Evolutionary conservation across 2,888 invertebrate genomes (phyloP), one percentile per base, ranked within the genome.

Genomic region (Geophilus truncorum): DNA sequence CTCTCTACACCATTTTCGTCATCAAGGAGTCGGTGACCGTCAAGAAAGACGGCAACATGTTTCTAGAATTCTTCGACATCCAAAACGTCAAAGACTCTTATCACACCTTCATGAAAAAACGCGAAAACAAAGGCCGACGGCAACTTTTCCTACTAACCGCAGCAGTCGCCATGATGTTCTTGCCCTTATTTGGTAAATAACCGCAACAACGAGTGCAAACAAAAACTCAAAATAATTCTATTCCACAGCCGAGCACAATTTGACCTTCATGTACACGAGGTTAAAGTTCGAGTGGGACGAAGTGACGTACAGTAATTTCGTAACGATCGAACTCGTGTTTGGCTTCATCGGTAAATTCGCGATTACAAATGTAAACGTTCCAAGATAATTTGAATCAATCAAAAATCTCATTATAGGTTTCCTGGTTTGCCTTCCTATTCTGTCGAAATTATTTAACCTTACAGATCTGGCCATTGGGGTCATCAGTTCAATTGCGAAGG

Each of bases 1-100:
- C 87, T 81, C 18, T 87, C 0, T 88, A 88, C 82, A 85, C 86
- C 7, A 80, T 87, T 2, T 75, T 84, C 23, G 81, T 83, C 70
- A 84, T 86, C 51, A 79, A 57, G 30, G 79, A 79, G 12, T 45
- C 78, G 0, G 10, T 40, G 1, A 23, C 23, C 18, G 2, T 2
- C n/a, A n/a, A 18, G 1, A n/a, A n/a, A n/a, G 18, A 10, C 21
- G 34, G n/a, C n/a, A 18, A 23, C 3, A 40, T 7, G 10, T 15
- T 21, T 12, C 6, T 5, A 25, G 23, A 5, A 23, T 1, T 62
- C 7, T 78, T 78, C 40, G 25, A 21, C 5, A 10, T 78, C 7
- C 15, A 10, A 1, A 79, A 79, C n/a, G n/a, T 62, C n/a, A 51
- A 28, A 62, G 62, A 79, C 3, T 18, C n/a, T n/a, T 25, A 28